Percentiles rank a stretch among this genome's conserved stretches.
Conservation (phyloP, 2,888 invertebrate species). For the Nesidiocoris tenuis region DNA sequence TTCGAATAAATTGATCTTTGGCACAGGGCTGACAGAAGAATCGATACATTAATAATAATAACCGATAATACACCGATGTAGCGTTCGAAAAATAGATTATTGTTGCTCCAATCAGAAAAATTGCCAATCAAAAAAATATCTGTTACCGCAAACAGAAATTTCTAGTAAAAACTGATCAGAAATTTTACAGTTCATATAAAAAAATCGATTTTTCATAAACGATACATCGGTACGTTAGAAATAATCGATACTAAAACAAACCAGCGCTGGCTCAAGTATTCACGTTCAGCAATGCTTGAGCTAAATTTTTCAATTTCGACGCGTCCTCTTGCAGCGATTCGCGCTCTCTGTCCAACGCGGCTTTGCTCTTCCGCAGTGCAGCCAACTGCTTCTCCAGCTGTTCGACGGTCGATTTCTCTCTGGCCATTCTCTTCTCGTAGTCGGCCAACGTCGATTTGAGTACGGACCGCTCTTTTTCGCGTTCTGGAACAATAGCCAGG, state of each 20-base stretch:
- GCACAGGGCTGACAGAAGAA: too few species aligned
- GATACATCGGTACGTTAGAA: too few species aligned
- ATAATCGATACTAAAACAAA: background rate
- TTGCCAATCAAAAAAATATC: too few species aligned
- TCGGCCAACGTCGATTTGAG: constrained; percentile 11
- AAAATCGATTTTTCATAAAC: too few species aligned
- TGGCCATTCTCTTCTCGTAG: constrained; percentile 23
- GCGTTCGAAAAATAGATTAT: too few species aligned
- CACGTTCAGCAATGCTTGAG: background rate
- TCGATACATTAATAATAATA: too few species aligned
- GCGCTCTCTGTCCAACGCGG: constrained; percentile 35
- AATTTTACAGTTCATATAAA: too few species aligned
- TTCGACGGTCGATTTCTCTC: constrained; percentile 10
- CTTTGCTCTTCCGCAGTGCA: constrained; percentile 31
- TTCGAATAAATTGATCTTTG: too few species aligned
- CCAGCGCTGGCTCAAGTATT: background rate
- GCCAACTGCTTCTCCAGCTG: constrained; percentile 39
- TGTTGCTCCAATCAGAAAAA: too few species aligned
- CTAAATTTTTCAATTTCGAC: constrained; percentile 35
- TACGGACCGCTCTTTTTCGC: constrained; percentile 24
- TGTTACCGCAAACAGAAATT: too few species aligned
- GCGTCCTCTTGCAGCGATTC: constrained; percentile 33
- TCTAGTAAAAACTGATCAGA: too few species aligned
- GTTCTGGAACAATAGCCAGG: constrained; percentile 15
- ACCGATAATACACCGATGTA: too few species aligned